Base-by-base conservation (phyloP, 64 coral and sea anemone species). In the Catalaphyllia jardinei region DNA sequence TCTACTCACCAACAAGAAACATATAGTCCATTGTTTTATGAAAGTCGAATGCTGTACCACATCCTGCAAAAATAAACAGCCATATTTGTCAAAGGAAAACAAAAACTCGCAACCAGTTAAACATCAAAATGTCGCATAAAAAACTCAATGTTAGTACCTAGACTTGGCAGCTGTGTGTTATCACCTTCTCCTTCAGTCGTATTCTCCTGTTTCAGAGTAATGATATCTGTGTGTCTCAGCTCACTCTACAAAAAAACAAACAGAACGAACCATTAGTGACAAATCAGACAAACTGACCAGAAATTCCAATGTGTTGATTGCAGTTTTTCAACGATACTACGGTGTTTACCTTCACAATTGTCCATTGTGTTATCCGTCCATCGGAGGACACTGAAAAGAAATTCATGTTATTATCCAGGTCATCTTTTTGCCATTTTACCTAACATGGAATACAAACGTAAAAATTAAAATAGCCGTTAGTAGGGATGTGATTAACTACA, bases 301-400 rank as follows among this genome's bases (percentile, higher is more conserved):
- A 0, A 57, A 0, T 57, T 14, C 15, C 15, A 14, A 14, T 57
- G 54, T 4, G 54, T 57, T 57, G 54, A 57, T 57, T 57, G 54
- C 14, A 57, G 15, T 15, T 57, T 12, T 57, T 57, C 10, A 57
- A 57, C 54, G 15, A 57, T 57, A 54, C 54, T 13, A 12, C 15
- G 1, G 16, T 12, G 0, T 27, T 17, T 94, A 98, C 96, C 96
- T 98, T 98, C 6, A 98, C 96, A 61, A 98, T 98, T 33, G 94
- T 92, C 96, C 96, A 98, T 28, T 98, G 96, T 22, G 93, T 94
- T 60, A 98, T 95, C 76, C 93, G 63, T 31, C 96, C 96, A 80
- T 98, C 96, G 72, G 96, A 98, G 22, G 96, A 98, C 54, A 98
- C 96, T 9, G 96, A 98, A 49, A 98, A 98, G 84, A 98, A 98